Percentiles rank a stretch among this genome's conserved stretches.
Conservation (phyloP, 2,888 invertebrate genomes). For the Chrysolina americana region DNA sequence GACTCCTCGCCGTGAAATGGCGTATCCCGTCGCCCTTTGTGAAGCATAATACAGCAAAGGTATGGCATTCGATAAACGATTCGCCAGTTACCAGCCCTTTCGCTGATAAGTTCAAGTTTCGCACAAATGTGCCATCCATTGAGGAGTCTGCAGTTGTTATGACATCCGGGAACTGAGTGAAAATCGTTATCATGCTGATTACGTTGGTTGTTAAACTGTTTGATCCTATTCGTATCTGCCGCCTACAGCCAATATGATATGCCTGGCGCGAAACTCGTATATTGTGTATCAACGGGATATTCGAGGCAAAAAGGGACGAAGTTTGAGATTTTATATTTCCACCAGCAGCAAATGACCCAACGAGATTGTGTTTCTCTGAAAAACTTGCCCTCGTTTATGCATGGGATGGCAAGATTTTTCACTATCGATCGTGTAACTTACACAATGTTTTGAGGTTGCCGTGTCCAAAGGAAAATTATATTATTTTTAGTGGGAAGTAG, state of each 20-base stretch:
- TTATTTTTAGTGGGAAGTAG: too few species aligned
- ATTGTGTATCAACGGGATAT: constrained; percentile 2
- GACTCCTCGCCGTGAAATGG: constrained; percentile 13
- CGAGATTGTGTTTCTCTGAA: constrained; percentile 8
- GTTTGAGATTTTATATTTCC: neutral
- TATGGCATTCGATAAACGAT: constrained; percentile 39
- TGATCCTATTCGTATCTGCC: constrained; percentile 40
- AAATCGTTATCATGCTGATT: constrained; percentile 46
- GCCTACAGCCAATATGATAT: constrained; percentile 22
- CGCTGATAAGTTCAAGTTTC: constrained; percentile 42
- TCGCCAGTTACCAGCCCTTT: constrained; percentile 40
- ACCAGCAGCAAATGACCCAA: neutral
- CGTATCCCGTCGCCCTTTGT: constrained; percentile 11
- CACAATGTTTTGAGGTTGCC: too few species aligned
- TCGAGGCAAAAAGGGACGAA: neutral
- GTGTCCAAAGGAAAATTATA: too few species aligned
- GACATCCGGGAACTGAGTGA: constrained; percentile 45
- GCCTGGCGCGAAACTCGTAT: neutral
- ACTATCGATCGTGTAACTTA: neutral
- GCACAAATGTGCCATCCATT: constrained; percentile 39
- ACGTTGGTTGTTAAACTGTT: constrained; percentile 39
- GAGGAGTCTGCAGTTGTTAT: constrained; percentile 46
- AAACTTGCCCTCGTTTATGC: constrained; percentile 39
- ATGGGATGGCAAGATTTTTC: neutral
- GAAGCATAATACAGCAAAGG: constrained; percentile 22